phyloP scores from a whole-genome alignment of 2,888 invertebrate species.

The Harpalus rubripes region DNA sequence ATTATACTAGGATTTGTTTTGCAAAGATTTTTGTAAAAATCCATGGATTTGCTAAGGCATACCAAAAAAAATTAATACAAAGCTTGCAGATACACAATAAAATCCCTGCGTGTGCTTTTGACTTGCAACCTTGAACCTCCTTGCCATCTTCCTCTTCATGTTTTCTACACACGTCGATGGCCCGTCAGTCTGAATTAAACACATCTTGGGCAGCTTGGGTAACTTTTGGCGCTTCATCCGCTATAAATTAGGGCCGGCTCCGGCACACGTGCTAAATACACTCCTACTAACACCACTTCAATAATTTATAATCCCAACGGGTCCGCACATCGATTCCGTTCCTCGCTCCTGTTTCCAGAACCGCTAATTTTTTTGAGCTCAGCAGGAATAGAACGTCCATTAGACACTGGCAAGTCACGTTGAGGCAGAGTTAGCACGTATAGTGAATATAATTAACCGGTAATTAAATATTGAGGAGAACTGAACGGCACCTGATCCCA shows the following conservation, averaged over 20 bases:
- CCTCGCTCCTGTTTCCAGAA: background rate
- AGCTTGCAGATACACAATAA: too few relatives aligned
- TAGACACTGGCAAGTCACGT: background rate
- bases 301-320: slow-evolving; percentile 22
- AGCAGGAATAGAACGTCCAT: background rate
- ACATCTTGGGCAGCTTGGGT: background rate
- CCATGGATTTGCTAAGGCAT: too few relatives aligned
- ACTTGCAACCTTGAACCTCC: background rate
- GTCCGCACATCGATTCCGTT: background rate
- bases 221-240: slow-evolving; percentile 22
- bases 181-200: slow-evolving; percentile 27
- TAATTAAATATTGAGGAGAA: background rate
- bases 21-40: too few relatives aligned
- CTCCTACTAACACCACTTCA: slow-evolving; percentile 1
- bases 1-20: too few relatives aligned
- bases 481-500: background rate
- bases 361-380: background rate
- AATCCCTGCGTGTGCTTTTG: too few relatives aligned
- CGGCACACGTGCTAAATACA: slow-evolving; percentile 10
- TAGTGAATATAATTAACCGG: background rate
- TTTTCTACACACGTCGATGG: slow-evolving; percentile 15
- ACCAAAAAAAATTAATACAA: too few relatives aligned
- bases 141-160: background rate
- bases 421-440: background rate
- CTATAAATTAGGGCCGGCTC: background rate